Evolutionary conservation across 1,140 invertebrate species (phyloP).

Genomic region (Thereuonema tuberculata): DNA sequence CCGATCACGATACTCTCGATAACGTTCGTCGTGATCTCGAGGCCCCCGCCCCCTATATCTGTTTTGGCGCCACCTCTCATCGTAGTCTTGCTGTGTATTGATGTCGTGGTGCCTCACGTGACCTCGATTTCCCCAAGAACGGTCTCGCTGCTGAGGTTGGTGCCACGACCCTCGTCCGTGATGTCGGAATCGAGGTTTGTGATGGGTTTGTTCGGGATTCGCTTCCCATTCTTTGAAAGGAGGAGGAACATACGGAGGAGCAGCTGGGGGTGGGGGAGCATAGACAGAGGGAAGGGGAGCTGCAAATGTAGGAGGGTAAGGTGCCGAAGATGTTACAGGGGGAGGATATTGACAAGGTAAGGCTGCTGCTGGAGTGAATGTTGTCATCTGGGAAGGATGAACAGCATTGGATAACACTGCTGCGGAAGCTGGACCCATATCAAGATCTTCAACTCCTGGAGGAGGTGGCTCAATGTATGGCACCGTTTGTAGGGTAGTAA

Average conservation of each 20-base stretch:
- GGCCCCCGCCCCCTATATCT: conserved; percentile 14
- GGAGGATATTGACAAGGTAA: background rate
- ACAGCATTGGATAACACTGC: background rate
- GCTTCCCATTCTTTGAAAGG: background rate
- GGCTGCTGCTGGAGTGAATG: background rate
- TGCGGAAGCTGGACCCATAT: conserved; percentile 10
- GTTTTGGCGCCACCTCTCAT: conserved; percentile 18
- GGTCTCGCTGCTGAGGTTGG: background rate
- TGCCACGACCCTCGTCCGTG: background rate
- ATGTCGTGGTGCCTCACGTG: background rate
- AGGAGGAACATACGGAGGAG: background rate
- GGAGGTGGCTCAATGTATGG: conserved; percentile 3
- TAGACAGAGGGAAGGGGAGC: background rate
- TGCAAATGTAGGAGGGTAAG: background rate
- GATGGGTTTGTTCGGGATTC: background rate
- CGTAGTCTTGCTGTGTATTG: background rate
- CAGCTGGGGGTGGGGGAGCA: conserved; percentile 8
- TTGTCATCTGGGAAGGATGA: background rate
- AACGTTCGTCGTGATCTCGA: conserved; percentile 11
- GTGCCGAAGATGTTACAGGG: background rate
- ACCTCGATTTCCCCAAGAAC: background rate
- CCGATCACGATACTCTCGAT: conserved; percentile 6
- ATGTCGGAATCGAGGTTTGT: background rate
- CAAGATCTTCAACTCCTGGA: conserved; percentile 2
- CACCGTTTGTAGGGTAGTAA: background rate